phyloP scores from a whole-genome alignment of 1,140 invertebrate genomes.

The Tachypleus tridentatus region DNA sequence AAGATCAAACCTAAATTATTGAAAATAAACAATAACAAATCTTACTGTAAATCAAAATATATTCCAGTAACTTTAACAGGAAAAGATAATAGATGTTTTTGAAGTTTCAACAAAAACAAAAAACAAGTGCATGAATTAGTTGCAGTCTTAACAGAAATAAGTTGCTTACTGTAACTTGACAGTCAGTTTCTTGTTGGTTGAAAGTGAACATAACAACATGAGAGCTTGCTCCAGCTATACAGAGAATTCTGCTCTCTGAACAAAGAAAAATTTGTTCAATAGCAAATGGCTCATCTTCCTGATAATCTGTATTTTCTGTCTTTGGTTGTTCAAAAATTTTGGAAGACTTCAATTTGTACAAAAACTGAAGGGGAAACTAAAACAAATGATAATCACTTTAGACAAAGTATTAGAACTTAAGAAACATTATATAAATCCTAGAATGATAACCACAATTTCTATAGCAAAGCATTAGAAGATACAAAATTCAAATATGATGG shows the following conservation, averaged over 20 bases:
- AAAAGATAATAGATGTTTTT: too few species aligned
- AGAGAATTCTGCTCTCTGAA: constrained; percentile 78
- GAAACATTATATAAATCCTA: too few species aligned
- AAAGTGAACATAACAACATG: constrained; percentile 94
- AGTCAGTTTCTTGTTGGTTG: constrained; percentile 70
- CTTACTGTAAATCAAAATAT: too few species aligned
- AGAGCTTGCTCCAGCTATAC: constrained; percentile 74
- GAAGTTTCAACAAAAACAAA: too few species aligned
- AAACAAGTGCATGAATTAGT: too few species aligned
- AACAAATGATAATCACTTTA: not conserved
- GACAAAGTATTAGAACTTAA: too few species aligned
- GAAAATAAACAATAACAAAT: too few species aligned
- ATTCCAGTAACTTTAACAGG: too few species aligned
- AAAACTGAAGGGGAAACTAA: constrained; percentile 71
- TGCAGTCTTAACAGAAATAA: not conserved
- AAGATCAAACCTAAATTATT: too few species aligned
- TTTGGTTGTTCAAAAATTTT: constrained; percentile 75
- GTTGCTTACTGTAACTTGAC: constrained; percentile 64
- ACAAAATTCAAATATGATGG: too few species aligned
- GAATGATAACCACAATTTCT: too few species aligned
- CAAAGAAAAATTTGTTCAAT: constrained; percentile 84
- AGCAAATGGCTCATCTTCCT: constrained; percentile 81
- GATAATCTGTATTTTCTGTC: constrained; percentile 32
- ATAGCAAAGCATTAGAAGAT: too few species aligned
- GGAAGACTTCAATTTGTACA: constrained; percentile 95